These are phyloP conservation scores for Silurus lanzhouensis DNA, from an alignment of 2,797 vertebrate genomes.

Conservation along the genomic window DNA sequence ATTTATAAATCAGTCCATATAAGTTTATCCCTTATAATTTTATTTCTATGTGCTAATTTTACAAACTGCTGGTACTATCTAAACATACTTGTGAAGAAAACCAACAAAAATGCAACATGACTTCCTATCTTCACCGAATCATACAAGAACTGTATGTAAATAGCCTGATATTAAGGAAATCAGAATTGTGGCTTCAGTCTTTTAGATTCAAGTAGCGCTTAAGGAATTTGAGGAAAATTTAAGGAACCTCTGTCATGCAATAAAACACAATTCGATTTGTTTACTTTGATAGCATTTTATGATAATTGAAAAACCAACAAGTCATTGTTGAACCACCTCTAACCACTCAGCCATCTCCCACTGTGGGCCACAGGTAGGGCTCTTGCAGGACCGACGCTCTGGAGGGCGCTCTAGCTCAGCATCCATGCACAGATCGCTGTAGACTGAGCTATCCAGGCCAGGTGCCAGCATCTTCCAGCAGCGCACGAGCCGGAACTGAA, in stretches of 20 bases:
- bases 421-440: constrained; percentile 91
- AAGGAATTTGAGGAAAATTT: neutral
- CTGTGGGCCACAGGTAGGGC: constrained; percentile 91
- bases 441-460: constrained; percentile 95
- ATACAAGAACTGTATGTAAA: neutral
- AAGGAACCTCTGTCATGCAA: neutral
- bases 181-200: neutral
- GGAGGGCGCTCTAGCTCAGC: constrained; percentile 86
- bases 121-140: neutral
- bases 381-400: constrained; percentile 89
- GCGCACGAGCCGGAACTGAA: constrained; percentile 92
- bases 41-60: neutral
- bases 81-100: neutral
- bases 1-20: too few relatives aligned
- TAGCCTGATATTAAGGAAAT: neutral
- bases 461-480: constrained; percentile 99
- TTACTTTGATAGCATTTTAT: neutral
- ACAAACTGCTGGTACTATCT: neutral
- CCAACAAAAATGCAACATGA: constrained; percentile 3
- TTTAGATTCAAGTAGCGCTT: neutral
- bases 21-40: neutral
- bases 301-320: neutral
- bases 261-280: neutral
- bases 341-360: constrained; percentile 99
- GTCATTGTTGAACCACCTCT: constrained; percentile 74